phyloP scores from a whole-genome alignment of 1,140 invertebrate genomes.

The Listronotus bonariensis region DNA sequence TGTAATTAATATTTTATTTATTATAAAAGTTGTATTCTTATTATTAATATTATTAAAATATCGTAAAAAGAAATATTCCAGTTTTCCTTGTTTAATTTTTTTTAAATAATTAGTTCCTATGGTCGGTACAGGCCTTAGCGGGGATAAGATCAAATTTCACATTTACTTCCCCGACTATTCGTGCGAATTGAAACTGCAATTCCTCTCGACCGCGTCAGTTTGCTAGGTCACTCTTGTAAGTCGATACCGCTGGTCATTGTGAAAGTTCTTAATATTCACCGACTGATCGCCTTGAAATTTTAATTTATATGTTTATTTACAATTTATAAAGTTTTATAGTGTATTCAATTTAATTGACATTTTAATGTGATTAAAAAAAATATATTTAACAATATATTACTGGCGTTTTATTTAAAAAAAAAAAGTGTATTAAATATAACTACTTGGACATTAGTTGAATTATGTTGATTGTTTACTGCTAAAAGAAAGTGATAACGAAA shows the following conservation, averaged over 20 bases:
- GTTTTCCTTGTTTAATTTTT: too few relatives aligned
- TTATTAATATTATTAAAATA: too few relatives aligned
- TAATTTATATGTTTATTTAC: neutral
- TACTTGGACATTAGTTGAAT: too few relatives aligned
- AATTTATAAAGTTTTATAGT: neutral
- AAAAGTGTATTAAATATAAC: too few relatives aligned
- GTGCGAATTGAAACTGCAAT: neutral
- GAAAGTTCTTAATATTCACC: conserved; percentile 20
- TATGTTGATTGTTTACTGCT: conserved; percentile 5
- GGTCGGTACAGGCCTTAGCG: too few relatives aligned
- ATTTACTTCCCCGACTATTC: neutral
- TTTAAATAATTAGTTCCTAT: too few relatives aligned
- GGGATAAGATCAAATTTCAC: too few relatives aligned
- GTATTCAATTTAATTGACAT: neutral
- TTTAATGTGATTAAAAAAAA: neutral
- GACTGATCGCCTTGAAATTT: conserved; percentile 25
- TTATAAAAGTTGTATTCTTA: too few relatives aligned
- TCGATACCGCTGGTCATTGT: conserved; percentile 7
- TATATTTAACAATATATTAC: too few relatives aligned
- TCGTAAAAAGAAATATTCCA: too few relatives aligned
- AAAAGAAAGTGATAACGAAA: conserved; percentile 30
- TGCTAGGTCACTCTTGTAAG: conserved; percentile 28
- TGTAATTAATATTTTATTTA: too few relatives aligned
- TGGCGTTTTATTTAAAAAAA: too few relatives aligned
- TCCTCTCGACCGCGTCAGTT: conserved; percentile 7